Percentiles rank a stretch among this genome's conserved stretches.
phyloP scores from a whole-genome alignment of 2,888 invertebrate genomes.

The Erebia ligea region DNA sequence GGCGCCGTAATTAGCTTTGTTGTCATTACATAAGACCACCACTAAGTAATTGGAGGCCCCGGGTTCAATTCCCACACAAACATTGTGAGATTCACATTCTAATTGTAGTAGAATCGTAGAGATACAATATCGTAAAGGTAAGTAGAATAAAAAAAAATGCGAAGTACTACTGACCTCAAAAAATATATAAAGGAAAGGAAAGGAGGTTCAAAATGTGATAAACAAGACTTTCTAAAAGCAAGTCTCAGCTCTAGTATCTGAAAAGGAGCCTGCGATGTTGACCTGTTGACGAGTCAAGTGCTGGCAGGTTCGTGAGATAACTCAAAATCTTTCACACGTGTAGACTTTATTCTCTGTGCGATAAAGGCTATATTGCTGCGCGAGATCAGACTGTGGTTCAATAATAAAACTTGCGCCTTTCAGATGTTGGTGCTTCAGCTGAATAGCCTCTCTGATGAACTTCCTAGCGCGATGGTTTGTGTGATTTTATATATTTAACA shows the following conservation, averaged over 20 bases:
- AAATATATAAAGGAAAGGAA: background rate
- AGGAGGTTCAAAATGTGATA: constrained; percentile 25
- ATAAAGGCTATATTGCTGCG: constrained; percentile 6
- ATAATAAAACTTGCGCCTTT: constrained; percentile 14
- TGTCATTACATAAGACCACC: too few species aligned
- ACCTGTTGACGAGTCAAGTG: constrained; percentile 26
- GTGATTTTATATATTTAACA: too few species aligned
- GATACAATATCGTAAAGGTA: too few species aligned
- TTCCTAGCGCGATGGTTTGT: background rate
- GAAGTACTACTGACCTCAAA: constrained; percentile 8
- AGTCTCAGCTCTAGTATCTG: constrained; percentile 16
- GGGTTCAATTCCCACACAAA: too few species aligned
- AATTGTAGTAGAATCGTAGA: too few species aligned
- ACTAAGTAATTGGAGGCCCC: too few species aligned
- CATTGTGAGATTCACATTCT: too few species aligned
- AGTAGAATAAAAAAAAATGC: background rate
- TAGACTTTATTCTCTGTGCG: background rate
- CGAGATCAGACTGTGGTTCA: constrained; percentile 5
- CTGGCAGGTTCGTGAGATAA: constrained; percentile 14
- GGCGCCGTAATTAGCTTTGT: too few species aligned
- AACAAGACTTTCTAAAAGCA: constrained; percentile 20
- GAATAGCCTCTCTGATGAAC: constrained; percentile 1
- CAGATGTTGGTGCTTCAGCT: constrained; percentile 18
- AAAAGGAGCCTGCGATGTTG: constrained; percentile 16
- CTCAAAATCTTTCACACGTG: background rate